phyloP scores from a whole-genome alignment of 2,797 vertebrate genomes.

The Corythornis leucogaster region DNA sequence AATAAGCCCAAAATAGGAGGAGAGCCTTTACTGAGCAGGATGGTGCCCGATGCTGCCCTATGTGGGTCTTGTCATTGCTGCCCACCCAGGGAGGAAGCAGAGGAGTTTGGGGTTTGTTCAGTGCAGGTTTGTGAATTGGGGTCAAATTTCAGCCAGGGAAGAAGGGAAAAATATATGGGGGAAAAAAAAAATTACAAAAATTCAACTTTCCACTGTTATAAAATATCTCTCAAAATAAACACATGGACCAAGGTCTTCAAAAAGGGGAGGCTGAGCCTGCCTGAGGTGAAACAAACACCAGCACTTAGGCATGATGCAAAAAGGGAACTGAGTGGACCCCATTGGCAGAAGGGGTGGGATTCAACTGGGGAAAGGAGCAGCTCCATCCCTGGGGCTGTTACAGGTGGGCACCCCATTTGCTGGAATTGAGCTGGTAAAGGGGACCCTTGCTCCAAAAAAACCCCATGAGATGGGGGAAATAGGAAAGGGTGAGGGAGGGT shows the following conservation, averaged over 20 bases:
- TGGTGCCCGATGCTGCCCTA: rapidly evolving
- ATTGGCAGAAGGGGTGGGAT: background rate
- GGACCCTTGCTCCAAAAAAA: background rate
- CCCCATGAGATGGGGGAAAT: rapidly evolving
- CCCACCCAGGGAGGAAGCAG: rapidly evolving
- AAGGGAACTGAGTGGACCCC: rapidly evolving
- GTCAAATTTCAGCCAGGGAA: background rate
- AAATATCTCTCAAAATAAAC: background rate
- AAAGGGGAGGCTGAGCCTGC: background rate
- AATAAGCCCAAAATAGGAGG: background rate
- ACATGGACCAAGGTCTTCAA: background rate
- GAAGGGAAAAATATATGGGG: background rate
- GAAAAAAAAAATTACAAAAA: background rate
- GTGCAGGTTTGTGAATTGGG: background rate
- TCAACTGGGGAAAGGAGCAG: background rate
- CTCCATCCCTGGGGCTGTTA: rapidly evolving
- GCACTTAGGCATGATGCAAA: rapidly evolving
- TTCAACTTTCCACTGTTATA: background rate
- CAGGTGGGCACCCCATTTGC: background rate
- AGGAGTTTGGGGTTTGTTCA: background rate
- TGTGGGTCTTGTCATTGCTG: background rate
- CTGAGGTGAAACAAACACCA: background rate
- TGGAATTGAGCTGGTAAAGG: background rate
- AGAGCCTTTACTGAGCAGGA: background rate
- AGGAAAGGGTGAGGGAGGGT: rapidly evolving